Evolutionary conservation across 2,888 invertebrate species (phyloP).

Genomic region (Ditula angustiorana): DNA sequence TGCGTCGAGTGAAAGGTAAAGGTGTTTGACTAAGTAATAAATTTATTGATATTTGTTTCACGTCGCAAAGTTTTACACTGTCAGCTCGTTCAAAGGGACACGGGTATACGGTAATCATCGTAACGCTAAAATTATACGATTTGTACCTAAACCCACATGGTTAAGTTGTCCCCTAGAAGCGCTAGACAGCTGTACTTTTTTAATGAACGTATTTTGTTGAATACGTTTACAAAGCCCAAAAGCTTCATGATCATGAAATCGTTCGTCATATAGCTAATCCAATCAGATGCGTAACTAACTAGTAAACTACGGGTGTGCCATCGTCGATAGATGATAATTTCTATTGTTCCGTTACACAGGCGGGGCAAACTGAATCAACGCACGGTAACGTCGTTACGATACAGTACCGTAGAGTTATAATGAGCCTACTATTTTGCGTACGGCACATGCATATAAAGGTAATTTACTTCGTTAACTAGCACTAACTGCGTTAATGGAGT

Average conservation of each 20-base stretch:
- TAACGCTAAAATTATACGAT: too few relatives aligned
- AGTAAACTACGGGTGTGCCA: slow-evolving; percentile 26
- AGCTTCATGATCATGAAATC: too few relatives aligned
- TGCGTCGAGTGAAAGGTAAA: slow-evolving; percentile 32
- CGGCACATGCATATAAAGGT: slow-evolving; percentile 58
- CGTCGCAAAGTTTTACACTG: neutral
- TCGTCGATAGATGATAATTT: slow-evolving; percentile 31
- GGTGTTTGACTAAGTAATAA: slow-evolving; percentile 30
- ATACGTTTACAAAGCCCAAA: too few relatives aligned
- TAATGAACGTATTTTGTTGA: too few relatives aligned
- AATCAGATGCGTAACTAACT: slow-evolving; percentile 29
- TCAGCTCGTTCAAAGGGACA: neutral
- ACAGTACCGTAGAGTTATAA: slow-evolving; percentile 52
- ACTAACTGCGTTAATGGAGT: slow-evolving; percentile 51
- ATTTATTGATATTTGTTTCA: slow-evolving; percentile 23
- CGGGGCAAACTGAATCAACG: slow-evolving; percentile 35
- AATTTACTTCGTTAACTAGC: slow-evolving; percentile 58
- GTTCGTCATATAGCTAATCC: neutral
- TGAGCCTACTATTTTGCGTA: slow-evolving; percentile 56
- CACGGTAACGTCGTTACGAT: slow-evolving; percentile 57
- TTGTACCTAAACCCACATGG: too few relatives aligned
- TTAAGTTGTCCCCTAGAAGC: too few relatives aligned
- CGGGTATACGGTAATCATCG: neutral
- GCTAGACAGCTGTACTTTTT: too few relatives aligned
- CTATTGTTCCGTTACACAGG: slow-evolving; percentile 36